Base-by-base conservation (phyloP, 2,113 vertebrate genomes). In the Vireo altiloquus region DNA sequence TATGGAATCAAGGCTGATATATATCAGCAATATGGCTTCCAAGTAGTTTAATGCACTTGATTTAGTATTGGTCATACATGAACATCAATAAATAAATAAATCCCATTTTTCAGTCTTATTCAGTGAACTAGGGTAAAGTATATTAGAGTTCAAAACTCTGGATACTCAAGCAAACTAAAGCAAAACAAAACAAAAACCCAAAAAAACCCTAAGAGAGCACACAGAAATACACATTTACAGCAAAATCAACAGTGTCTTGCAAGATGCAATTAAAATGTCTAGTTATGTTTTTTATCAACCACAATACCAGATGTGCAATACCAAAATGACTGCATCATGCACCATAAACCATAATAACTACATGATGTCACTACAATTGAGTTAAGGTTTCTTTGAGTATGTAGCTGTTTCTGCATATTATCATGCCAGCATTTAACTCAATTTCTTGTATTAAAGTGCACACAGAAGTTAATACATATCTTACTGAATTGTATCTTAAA, bases 401-500 rank as follows among this genome's bases (percentile, higher is more conserved):
- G 21, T 8, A 84, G 57, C 27, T 17, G 10, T 69, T 85, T 60
- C 47, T 4, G 1, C 11, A 28, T 25, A 30, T 63, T 47, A 66
- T 18, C 16, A 10, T 30, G 23, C 39, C 78, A 76, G 37, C 50
- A 21, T 63, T 80, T 53, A 91, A 63, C 6, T 21, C 33, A 33
- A n/a, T 66, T 57, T 77, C 35, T 54, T 70, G 13, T 44, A 59
- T 70, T 59, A 39, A 88, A 44, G 13, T 20, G 8, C 15, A 39
- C 0, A 0, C 1, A 66, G 33, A 70, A 83, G 18, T 9, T 31
- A 28, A 61, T 35, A 21, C 7, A 13, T 40, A 37, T 28, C 28
- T 68, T 82, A 56, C 12, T 28, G 20, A 87, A 76, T 10, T 37
- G 21, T 49, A 24, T 25, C 54, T 28, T 54, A 49, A 59, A 15